Evolutionary conservation across 2,113 vertebrate species (phyloP).

Genomic region (Eira barbara): DNA sequence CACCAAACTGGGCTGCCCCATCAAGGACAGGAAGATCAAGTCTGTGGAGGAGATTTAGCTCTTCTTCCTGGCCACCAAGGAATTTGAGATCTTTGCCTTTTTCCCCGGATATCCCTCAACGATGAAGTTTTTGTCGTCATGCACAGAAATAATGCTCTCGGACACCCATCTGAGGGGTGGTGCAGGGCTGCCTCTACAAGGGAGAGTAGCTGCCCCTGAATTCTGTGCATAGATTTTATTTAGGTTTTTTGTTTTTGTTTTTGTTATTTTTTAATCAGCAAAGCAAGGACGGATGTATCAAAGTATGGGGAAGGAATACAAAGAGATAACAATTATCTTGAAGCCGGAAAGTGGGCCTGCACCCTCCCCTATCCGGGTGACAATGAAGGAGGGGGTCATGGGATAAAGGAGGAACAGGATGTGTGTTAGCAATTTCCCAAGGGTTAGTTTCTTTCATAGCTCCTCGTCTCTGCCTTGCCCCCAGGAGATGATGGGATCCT

Average conservation of each 20-base stretch:
- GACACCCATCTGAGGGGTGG: not conserved
- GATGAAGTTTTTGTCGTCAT: not conserved
- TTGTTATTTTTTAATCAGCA: not conserved
- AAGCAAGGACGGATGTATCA: not conserved
- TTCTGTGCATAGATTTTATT: not conserved
- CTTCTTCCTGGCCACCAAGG: not conserved
- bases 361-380: rapidly evolving
- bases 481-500: not conserved
- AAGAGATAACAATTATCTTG: not conserved
- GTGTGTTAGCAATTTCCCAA: not conserved
- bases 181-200: not conserved
- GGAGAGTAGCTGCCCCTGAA: not conserved
- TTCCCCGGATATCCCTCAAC: not conserved
- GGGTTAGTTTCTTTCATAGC: not conserved
- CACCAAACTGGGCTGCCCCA: not conserved
- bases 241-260: not conserved
- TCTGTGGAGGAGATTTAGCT: not conserved
- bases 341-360: not conserved
- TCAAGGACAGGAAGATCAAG: not conserved
- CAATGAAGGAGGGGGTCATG: not conserved
- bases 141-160: not conserved
- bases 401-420: not conserved
- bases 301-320: not conserved
- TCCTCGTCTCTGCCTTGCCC: not conserved
- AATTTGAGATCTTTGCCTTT: not conserved